Percentiles rank a stretch among this genome's conserved stretches.
Conservation (phyloP, 2,888 invertebrate genomes). For the Phyllotreta striolata region DNA sequence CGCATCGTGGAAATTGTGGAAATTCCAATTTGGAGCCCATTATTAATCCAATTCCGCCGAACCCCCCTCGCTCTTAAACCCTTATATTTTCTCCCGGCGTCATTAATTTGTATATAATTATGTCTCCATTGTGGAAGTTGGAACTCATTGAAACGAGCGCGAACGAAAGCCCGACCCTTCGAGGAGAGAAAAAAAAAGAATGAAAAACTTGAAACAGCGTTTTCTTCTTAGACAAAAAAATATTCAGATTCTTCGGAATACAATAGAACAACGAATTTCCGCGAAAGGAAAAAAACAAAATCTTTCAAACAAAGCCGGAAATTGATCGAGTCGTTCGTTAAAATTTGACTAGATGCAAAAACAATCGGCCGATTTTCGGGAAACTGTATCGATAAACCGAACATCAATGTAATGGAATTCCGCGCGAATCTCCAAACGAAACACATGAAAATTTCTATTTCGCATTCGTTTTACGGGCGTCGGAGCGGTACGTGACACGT, state of each 20-base stretch:
- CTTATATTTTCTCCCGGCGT: conserved; percentile 29
- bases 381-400: too few relatives aligned
- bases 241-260: conserved; percentile 20
- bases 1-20: conserved; percentile 33
- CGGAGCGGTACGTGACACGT: too few relatives aligned
- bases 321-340: conserved; percentile 22
- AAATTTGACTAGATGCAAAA: neutral
- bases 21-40: conserved; percentile 35
- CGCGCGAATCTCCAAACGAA: too few relatives aligned
- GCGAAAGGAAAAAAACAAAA: conserved; percentile 20
- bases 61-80: conserved; percentile 28
- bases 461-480: too few relatives aligned
- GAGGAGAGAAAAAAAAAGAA: conserved; percentile 29
- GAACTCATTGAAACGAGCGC: conserved; percentile 35
- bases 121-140: conserved; percentile 37
- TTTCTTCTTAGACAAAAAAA: conserved; percentile 27
- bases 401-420: too few relatives aligned
- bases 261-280: conserved; percentile 23
- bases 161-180: neutral
- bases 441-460: too few relatives aligned
- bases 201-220: conserved; percentile 31
- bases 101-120: conserved; percentile 41
- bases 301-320: conserved; percentile 31
- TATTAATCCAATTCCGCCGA: conserved; percentile 37
- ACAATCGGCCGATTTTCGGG: neutral